Evolutionary conservation across 2,888 invertebrate species (phyloP).

Genomic region (Clanis bilineata): DNA sequence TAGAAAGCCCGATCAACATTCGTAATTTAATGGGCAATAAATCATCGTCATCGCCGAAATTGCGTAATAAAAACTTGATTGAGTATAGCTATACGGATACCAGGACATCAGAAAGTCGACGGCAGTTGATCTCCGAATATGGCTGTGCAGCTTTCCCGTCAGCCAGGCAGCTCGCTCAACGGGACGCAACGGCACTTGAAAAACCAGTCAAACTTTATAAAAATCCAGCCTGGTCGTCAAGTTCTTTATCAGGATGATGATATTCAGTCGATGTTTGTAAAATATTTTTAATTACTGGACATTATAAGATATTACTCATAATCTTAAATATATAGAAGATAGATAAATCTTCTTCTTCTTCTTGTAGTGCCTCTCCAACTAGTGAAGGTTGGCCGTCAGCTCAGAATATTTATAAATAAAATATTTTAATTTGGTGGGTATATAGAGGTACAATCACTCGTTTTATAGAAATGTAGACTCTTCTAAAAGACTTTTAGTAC

Average conservation of each 20-base stretch:
- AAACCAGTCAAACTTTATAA: slow-evolving; percentile 12
- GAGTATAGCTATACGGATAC: slow-evolving; percentile 32
- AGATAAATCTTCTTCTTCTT: too few species aligned
- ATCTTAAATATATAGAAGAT: too few species aligned
- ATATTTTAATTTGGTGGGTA: too few species aligned
- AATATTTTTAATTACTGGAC: too few species aligned
- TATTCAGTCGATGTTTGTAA: background rate
- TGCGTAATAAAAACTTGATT: slow-evolving; percentile 23
- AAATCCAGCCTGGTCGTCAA: slow-evolving; percentile 1
- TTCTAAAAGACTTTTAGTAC: too few species aligned
- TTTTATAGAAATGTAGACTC: too few species aligned
- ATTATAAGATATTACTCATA: too few species aligned
- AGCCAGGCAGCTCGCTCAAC: slow-evolving; percentile 11
- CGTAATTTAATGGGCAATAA: slow-evolving; percentile 13
- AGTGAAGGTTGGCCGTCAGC: too few species aligned
- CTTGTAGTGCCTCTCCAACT: too few species aligned
- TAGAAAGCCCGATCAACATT: slow-evolving; percentile 1
- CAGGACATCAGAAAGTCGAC: slow-evolving; percentile 61
- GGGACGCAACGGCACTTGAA: slow-evolving; percentile 30
- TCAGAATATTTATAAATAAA: too few species aligned
- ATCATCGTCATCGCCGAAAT: slow-evolving; percentile 20
- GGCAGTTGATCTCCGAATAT: slow-evolving; percentile 44
- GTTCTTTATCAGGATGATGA: background rate
- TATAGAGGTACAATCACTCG: too few species aligned
- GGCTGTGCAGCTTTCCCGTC: slow-evolving; percentile 55